Evolutionary conservation across 2,113 vertebrate genomes (phyloP).

Genomic region (Nibea coibor): DNA sequence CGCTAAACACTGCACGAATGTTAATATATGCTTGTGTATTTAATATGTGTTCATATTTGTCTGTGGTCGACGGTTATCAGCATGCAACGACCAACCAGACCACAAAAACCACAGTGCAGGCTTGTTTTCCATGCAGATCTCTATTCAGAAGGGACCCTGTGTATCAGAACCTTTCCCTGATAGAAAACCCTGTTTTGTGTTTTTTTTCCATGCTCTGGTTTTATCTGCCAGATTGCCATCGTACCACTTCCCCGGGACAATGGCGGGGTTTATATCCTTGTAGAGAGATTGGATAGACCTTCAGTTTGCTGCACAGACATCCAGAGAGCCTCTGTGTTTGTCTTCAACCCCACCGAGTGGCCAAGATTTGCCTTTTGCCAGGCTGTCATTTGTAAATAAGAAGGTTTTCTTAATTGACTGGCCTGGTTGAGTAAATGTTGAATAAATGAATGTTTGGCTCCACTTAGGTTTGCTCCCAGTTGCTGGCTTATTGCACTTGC

Average conservation of each 20-base stretch:
- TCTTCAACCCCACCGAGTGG: slow-evolving; percentile 14
- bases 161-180: slow-evolving; percentile 42
- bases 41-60: background rate
- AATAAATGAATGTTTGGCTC: slow-evolving; percentile 37
- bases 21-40: background rate
- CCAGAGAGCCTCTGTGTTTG: slow-evolving; percentile 59
- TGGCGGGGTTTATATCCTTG: slow-evolving; percentile 53
- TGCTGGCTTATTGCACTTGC: background rate
- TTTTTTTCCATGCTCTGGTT: slow-evolving; percentile 12
- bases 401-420: slow-evolving; percentile 48
- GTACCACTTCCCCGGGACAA: slow-evolving; percentile 64
- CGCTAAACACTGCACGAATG: background rate
- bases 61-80: background rate
- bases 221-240: slow-evolving; percentile 69
- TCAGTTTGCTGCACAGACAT: slow-evolving; percentile 43
- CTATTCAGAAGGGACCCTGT: slow-evolving; percentile 41
- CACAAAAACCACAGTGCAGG: slow-evolving; percentile 35
- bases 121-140: slow-evolving; percentile 41
- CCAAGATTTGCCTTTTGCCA: slow-evolving; percentile 40
- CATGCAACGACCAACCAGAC: background rate
- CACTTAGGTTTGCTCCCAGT: slow-evolving; percentile 15
- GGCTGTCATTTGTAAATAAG: slow-evolving; percentile 54
- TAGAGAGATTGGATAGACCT: slow-evolving; percentile 56
- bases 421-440: slow-evolving; percentile 34
- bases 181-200: slow-evolving; percentile 33